Conservation (phyloP, 2,888 invertebrate species). For the Polydrusus tereticollis region DNA sequence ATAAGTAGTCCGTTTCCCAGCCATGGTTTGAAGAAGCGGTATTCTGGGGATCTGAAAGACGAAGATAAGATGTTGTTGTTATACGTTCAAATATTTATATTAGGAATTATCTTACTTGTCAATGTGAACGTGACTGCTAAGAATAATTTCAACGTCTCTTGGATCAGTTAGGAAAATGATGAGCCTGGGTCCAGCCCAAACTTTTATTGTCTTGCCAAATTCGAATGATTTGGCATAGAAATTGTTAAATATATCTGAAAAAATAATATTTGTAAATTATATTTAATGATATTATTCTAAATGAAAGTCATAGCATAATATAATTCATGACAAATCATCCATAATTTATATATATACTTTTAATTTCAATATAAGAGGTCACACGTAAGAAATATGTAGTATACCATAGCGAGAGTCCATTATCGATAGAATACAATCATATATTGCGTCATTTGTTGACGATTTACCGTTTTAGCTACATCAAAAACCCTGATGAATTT, state of each 20-base stretch:
- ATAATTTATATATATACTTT: too few relatives aligned
- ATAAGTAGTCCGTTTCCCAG: conserved; percentile 86
- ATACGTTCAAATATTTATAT: background rate
- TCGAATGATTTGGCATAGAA: conserved; percentile 71
- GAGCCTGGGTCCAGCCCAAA: conserved; percentile 85
- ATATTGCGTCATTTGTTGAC: too few relatives aligned
- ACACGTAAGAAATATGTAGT: too few relatives aligned
- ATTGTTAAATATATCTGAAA: conserved; percentile 73
- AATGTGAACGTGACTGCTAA: conserved; percentile 84
- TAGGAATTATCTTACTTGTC: conserved; percentile 71
- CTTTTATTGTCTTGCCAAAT: conserved; percentile 73
- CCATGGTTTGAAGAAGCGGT: conserved; percentile 87
- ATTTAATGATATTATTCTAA: too few relatives aligned
- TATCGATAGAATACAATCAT: too few relatives aligned
- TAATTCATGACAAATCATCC: too few relatives aligned
- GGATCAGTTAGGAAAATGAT: conserved; percentile 82
- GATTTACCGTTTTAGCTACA: too few relatives aligned
- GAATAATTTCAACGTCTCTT: conserved; percentile 81
- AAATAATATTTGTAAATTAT: background rate
- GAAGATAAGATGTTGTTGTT: background rate
- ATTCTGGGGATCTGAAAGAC: conserved; percentile 69
- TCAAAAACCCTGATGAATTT: too few relatives aligned
- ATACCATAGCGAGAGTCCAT: too few relatives aligned
- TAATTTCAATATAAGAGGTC: too few relatives aligned
- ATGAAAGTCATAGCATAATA: too few relatives aligned